Evolutionary conservation across 2,888 invertebrate genomes (phyloP).

Genomic region (Apotomis betuletana): DNA sequence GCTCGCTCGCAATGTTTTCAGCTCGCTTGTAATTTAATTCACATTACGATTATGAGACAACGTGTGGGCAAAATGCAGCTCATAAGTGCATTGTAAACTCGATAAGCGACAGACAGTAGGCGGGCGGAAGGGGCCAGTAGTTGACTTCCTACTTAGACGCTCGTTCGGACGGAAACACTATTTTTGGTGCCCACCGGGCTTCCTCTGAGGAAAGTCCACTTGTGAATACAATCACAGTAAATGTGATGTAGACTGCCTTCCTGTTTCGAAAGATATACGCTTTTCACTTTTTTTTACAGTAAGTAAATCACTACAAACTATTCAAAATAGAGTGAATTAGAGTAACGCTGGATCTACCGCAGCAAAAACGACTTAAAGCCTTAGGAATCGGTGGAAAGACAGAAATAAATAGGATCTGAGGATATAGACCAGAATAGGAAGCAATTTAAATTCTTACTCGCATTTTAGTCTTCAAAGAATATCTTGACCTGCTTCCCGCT

Average conservation of each 20-base stretch:
- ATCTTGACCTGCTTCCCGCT: too few relatives aligned
- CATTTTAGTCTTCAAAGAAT: too few relatives aligned
- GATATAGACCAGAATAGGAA: too few relatives aligned
- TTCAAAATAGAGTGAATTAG: too few relatives aligned
- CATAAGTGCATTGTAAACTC: constrained; percentile 80
- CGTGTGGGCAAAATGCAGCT: constrained; percentile 77
- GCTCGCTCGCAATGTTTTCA: constrained; percentile 50
- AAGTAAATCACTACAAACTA: too few relatives aligned
- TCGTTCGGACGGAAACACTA: constrained; percentile 77
- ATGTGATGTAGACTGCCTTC: constrained; percentile 53
- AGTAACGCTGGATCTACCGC: too few relatives aligned
- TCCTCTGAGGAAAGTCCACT: constrained; percentile 80
- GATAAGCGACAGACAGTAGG: constrained; percentile 80
- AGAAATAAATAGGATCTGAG: too few relatives aligned
- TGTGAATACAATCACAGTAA: constrained; percentile 60
- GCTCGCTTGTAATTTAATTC: constrained; percentile 79
- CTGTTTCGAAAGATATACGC: constrained; percentile 45
- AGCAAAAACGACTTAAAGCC: too few relatives aligned
- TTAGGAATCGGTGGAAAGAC: too few relatives aligned
- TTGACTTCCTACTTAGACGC: constrained; percentile 80
- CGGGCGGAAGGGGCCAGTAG: constrained; percentile 79
- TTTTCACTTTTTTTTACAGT: constrained; percentile 2
- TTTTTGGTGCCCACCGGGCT: constrained; percentile 81
- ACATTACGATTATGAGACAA: constrained; percentile 66
- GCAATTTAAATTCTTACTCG: too few relatives aligned